Evolutionary conservation across 2,888 invertebrate genomes (phyloP).

Genomic region (Drosophila setosimentum): DNA sequence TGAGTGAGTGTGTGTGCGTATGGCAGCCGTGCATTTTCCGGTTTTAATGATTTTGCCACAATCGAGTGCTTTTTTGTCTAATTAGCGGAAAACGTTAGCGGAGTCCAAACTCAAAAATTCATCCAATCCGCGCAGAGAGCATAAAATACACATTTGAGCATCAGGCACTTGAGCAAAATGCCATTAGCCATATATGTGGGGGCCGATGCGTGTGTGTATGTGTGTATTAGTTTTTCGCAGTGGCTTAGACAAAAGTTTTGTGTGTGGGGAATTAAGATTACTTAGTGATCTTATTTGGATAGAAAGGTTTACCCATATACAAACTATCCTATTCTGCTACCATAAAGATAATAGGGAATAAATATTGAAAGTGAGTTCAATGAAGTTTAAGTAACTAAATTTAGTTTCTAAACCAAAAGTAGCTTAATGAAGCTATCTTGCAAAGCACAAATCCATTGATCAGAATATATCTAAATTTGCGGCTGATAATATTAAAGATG

Average conservation of each 20-base stretch:
- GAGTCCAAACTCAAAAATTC: slow-evolving; percentile 31
- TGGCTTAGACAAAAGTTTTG: slow-evolving; percentile 1
- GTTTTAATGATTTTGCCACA: slow-evolving; percentile 80
- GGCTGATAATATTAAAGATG: neutral
- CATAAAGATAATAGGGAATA: neutral
- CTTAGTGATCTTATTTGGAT: neutral
- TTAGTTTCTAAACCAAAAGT: neutral
- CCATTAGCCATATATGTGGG: slow-evolving; percentile 20
- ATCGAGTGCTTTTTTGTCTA: slow-evolving; percentile 81
- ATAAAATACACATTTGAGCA: slow-evolving; percentile 67
- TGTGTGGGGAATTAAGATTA: neutral
- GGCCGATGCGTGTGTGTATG: slow-evolving; percentile 1
- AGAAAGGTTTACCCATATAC: neutral
- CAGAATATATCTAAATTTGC: neutral
- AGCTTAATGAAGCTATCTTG: neutral
- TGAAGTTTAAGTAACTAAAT: neutral
- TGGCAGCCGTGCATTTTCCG: slow-evolving; percentile 63
- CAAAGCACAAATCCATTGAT: neutral
- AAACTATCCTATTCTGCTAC: neutral
- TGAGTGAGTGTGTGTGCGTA: slow-evolving; percentile 1
- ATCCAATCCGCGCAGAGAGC: slow-evolving; percentile 60
- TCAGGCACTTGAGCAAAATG: slow-evolving; percentile 26
- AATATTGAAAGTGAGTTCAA: neutral
- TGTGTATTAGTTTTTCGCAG: slow-evolving; percentile 11
- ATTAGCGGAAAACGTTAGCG: slow-evolving; percentile 64